phyloP scores from a whole-genome alignment of 2,797 vertebrate species.

The Euphonia xanthogaster region DNA sequence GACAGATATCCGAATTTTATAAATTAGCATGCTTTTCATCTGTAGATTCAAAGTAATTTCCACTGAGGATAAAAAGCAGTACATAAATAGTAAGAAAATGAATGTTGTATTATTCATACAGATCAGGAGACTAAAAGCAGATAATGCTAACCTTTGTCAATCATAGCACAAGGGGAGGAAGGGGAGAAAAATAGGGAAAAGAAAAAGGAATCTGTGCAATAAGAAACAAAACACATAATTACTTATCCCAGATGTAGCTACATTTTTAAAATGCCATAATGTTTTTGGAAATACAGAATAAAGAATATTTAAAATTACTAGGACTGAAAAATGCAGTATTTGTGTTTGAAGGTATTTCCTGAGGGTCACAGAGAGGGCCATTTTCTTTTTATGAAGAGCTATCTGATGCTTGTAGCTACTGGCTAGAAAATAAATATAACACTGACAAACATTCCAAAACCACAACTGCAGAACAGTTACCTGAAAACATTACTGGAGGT shows the following conservation, averaged over 20 bases:
- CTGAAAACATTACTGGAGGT: background rate
- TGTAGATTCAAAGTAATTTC: slow-evolving; percentile 50
- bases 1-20: slow-evolving; percentile 10
- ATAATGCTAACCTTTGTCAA: slow-evolving; percentile 35
- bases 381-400: background rate
- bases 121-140: slow-evolving; percentile 18
- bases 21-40: slow-evolving; percentile 63
- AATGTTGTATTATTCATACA: slow-evolving; percentile 27
- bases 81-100: slow-evolving; percentile 36
- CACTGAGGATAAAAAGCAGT: slow-evolving; percentile 46
- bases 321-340: background rate
- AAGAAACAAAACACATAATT: background rate
- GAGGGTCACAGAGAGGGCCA: background rate
- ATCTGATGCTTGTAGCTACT: background rate
- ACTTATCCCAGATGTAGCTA: background rate
- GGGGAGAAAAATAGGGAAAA: accelerated
- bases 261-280: background rate
- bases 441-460: background rate
- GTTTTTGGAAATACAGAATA: background rate
- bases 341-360: background rate
- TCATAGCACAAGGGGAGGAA: background rate
- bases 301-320: background rate
- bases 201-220: background rate
- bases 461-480: background rate
- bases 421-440: background rate